Evolutionary conservation across 2,888 invertebrate species (phyloP).

Genomic region (Euzophera pinguis): DNA sequence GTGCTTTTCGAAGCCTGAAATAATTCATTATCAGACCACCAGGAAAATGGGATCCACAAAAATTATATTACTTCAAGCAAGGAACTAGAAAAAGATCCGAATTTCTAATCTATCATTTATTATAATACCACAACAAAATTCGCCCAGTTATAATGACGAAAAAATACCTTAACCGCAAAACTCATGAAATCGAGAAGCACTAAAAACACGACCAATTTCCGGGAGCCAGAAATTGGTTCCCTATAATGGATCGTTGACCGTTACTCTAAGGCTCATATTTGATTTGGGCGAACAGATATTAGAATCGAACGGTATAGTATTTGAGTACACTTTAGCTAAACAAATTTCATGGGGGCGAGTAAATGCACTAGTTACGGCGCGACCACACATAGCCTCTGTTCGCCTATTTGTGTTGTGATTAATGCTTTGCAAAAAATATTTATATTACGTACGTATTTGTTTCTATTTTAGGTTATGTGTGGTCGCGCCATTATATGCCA

Average conservation of each 20-base stretch:
- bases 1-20: no score
- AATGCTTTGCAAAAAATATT: no score
- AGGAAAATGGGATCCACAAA: no score
- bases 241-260: slow-evolving; percentile 8
- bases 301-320: background rate
- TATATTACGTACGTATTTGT: no score
- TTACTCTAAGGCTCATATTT: background rate
- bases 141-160: background rate
- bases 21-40: no score
- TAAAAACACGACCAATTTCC: slow-evolving; percentile 26
- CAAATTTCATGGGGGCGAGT: no score
- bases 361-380: no score
- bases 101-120: background rate
- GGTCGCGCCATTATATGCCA: no score
- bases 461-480: no score
- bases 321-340: no score
- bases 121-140: background rate
- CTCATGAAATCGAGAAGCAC: slow-evolving; percentile 7
- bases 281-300: background rate
- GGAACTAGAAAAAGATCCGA: background rate
- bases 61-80: background rate
- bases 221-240: background rate
- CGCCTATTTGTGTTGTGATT: no score
- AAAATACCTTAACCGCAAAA: background rate
- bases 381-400: no score